Percentiles rank a stretch among this genome's conserved stretches.
Evolutionary conservation across 2,888 invertebrate genomes (phyloP).

Genomic region (Lucinisca nassula): DNA sequence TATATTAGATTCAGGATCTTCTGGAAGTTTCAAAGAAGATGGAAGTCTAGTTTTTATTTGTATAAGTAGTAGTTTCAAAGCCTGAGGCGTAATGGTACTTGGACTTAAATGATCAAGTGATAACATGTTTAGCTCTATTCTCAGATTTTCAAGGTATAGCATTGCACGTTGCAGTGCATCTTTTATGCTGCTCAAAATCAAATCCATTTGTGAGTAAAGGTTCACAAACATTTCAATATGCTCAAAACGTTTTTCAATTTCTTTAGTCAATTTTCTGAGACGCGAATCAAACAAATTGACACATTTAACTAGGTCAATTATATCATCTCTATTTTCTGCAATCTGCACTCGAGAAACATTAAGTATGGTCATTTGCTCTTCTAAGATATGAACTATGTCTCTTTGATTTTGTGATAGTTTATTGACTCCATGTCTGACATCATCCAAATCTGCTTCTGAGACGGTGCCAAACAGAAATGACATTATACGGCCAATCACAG

Average conservation of each 20-base stretch:
- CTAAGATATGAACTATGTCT: background rate
- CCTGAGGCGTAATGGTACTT: background rate
- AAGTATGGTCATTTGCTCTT: background rate
- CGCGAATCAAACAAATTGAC: background rate
- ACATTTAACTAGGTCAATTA: background rate
- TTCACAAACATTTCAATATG: slow-evolving; percentile 2
- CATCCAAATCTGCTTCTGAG: background rate
- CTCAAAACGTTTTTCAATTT: background rate
- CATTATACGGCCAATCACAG: background rate
- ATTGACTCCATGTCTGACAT: background rate
- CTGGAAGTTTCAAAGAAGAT: background rate
- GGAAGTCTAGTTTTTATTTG: background rate
- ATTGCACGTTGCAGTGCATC: background rate
- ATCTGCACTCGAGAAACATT: background rate
- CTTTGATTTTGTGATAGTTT: background rate
- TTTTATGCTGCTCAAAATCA: background rate
- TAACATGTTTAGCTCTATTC: background rate
- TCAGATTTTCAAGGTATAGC: background rate
- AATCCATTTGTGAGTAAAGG: background rate
- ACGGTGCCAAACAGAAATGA: background rate
- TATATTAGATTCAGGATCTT: background rate
- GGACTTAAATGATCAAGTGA: background rate
- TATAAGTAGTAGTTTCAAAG: background rate
- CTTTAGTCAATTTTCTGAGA: background rate
- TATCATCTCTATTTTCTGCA: background rate